Evolutionary conservation across 2,113 vertebrate species (phyloP).

Genomic region (Vicugna pacos): DNA sequence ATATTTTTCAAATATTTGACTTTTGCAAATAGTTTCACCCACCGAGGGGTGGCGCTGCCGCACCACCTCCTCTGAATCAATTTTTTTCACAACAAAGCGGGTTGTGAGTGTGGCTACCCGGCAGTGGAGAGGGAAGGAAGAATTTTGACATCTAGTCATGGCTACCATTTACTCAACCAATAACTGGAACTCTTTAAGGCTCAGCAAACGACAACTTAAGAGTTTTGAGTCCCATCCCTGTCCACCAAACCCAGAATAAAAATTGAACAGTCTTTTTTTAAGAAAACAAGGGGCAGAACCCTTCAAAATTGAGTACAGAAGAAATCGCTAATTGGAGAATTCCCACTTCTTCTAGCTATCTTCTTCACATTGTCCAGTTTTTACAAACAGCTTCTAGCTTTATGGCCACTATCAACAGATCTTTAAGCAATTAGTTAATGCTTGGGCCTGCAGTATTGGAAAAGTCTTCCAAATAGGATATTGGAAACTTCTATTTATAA

Average conservation of each 20-base stretch:
- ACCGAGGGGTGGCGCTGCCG: slow-evolving; percentile 79
- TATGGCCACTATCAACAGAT: slow-evolving; percentile 27
- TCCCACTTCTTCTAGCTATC: background rate
- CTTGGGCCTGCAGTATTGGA: slow-evolving; percentile 40
- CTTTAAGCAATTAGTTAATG: slow-evolving; percentile 10
- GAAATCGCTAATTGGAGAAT: slow-evolving; percentile 1
- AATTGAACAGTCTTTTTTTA: slow-evolving; percentile 64
- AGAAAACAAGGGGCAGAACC: slow-evolving; percentile 49
- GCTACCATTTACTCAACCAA: slow-evolving; percentile 80
- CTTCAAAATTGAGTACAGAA: slow-evolving; percentile 26
- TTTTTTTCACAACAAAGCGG: slow-evolving; percentile 77
- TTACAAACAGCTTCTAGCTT: background rate
- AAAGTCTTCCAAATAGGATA: slow-evolving; percentile 67
- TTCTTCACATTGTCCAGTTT: background rate
- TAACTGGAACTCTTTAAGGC: slow-evolving; percentile 75
- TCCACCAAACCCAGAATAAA: slow-evolving; percentile 46
- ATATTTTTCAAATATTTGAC: slow-evolving; percentile 66
- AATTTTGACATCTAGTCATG: slow-evolving; percentile 81
- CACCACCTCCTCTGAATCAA: slow-evolving; percentile 22
- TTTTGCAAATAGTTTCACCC: slow-evolving; percentile 63
- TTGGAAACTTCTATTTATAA: slow-evolving; percentile 76
- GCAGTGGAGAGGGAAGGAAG: slow-evolving; percentile 78
- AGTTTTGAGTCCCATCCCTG: slow-evolving; percentile 21
- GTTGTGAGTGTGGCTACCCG: slow-evolving; percentile 32
- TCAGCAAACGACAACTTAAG: slow-evolving; percentile 51